Percentiles rank a stretch among this genome's conserved stretches.
phyloP scores from a whole-genome alignment of 2,888 invertebrate genomes.

The Drosophila flavopinicola region DNA sequence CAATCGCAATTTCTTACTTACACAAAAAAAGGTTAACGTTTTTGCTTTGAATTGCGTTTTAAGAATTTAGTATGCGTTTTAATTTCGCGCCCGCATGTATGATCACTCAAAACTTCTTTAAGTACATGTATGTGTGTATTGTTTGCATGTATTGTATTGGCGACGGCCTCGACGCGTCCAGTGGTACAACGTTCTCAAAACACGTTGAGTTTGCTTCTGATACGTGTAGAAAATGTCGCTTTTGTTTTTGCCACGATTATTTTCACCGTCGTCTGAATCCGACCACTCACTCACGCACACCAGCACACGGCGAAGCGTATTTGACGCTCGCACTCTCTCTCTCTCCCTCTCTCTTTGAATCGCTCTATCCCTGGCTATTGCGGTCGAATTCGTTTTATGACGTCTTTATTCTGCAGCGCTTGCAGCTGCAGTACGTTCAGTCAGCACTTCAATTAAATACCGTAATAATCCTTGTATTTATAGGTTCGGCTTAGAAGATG shows the following conservation, averaged over 20 bases:
- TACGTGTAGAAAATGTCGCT: slow-evolving; percentile 55
- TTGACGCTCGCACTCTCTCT: slow-evolving; percentile 25
- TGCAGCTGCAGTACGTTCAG: slow-evolving; percentile 19
- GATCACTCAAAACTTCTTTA: slow-evolving; percentile 24
- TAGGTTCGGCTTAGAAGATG: background rate
- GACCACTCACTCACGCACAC: slow-evolving; percentile 16
- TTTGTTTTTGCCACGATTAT: slow-evolving; percentile 66
- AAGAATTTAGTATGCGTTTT: slow-evolving; percentile 31
- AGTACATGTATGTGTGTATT: slow-evolving; percentile 8
- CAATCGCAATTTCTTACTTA: slow-evolving; percentile 53
- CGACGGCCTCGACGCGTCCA: slow-evolving; percentile 41
- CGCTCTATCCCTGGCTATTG: slow-evolving; percentile 9
- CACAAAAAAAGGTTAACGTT: slow-evolving; percentile 40
- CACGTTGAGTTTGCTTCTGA: slow-evolving; percentile 65
- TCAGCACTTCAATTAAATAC: slow-evolving; percentile 7
- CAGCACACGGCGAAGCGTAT: slow-evolving; percentile 12
- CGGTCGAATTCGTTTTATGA: slow-evolving; percentile 27
- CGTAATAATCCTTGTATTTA: slow-evolving; percentile 1
- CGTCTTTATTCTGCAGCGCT: slow-evolving; percentile 19
- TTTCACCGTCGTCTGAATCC: slow-evolving; percentile 55
- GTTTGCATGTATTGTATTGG: background rate
- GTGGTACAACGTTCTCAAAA: slow-evolving; percentile 60
- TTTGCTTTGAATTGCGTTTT: slow-evolving; percentile 62
- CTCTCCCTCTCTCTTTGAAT: slow-evolving; percentile 17
- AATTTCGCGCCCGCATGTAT: slow-evolving; percentile 64